Evolutionary conservation across 1,140 invertebrate genomes (phyloP).

Genomic region (Acyrthosiphon pisum): DNA sequence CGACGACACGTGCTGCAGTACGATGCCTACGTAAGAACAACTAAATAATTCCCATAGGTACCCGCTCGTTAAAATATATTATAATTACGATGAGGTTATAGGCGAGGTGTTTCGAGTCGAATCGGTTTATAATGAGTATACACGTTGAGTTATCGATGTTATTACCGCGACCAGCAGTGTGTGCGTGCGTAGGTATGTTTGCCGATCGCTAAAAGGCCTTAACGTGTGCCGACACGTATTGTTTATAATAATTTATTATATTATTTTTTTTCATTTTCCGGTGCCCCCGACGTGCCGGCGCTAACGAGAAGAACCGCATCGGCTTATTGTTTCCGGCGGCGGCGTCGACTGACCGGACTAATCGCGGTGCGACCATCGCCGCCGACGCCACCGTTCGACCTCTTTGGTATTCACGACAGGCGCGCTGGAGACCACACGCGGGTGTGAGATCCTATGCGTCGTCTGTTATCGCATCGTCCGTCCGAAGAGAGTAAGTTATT

Average conservation of each 20-base stretch:
- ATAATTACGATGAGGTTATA: background rate
- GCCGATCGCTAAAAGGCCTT: conserved; percentile 14
- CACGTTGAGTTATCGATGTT: conserved; percentile 22
- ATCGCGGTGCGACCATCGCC: background rate
- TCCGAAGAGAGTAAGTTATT: conserved; percentile 5
- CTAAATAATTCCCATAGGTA: background rate
- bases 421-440: background rate
- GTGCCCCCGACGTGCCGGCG: background rate
- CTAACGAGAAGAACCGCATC: conserved; percentile 17
- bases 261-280: background rate
- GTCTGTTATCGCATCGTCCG: background rate
- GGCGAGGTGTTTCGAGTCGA: background rate
- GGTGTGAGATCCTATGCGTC: background rate
- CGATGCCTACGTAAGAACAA: background rate
- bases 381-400: background rate
- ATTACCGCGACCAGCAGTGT: background rate
- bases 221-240: conserved; percentile 4
- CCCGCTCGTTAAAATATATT: background rate
- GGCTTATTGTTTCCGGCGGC: conserved; percentile 44
- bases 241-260: background rate
- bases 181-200: background rate
- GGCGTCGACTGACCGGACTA: background rate
- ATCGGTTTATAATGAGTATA: background rate
- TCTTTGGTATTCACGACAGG: conserved; percentile 30
- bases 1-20: background rate